Percentiles rank a stretch among this genome's conserved stretches.
Evolutionary conservation across 2,888 invertebrate genomes (phyloP).

Genomic region (Girardia tigrina): DNA sequence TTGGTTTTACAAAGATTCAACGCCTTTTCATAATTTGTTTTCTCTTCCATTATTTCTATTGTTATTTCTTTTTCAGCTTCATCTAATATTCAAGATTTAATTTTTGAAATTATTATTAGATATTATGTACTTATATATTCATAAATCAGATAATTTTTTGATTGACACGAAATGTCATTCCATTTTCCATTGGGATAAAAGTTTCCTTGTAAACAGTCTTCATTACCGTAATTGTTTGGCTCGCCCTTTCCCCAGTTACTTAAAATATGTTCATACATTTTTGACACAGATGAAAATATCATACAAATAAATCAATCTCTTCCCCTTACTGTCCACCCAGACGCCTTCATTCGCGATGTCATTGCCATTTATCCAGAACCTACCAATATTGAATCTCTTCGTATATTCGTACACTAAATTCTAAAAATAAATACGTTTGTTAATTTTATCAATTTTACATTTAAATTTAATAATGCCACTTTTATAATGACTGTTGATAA

Average conservation of each 20-base stretch:
- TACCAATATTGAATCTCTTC: not conserved
- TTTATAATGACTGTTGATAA: too few relatives aligned
- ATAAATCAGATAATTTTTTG: not conserved
- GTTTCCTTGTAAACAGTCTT: not conserved
- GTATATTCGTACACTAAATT: not conserved
- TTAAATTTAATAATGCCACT: too few relatives aligned
- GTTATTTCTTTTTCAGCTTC: not conserved
- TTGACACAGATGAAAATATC: too few relatives aligned
- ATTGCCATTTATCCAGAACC: not conserved
- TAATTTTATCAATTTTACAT: too few relatives aligned
- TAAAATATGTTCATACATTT: too few relatives aligned
- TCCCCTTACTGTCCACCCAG: not conserved
- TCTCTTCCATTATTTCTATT: not conserved
- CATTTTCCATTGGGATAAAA: constrained; percentile 1
- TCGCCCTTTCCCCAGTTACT: not conserved
- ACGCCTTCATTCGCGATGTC: not conserved
- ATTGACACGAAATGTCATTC: constrained; percentile 2
- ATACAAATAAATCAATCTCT: not conserved
- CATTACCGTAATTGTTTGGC: not conserved
- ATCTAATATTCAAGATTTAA: not conserved
- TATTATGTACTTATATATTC: not conserved
- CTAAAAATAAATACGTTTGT: too few relatives aligned
- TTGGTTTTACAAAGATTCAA: not conserved
- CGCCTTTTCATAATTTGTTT: not conserved
- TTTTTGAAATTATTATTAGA: too few relatives aligned